Conservation (phyloP, 2,888 invertebrate genomes). For the Chrysopilus asiliformis region DNA sequence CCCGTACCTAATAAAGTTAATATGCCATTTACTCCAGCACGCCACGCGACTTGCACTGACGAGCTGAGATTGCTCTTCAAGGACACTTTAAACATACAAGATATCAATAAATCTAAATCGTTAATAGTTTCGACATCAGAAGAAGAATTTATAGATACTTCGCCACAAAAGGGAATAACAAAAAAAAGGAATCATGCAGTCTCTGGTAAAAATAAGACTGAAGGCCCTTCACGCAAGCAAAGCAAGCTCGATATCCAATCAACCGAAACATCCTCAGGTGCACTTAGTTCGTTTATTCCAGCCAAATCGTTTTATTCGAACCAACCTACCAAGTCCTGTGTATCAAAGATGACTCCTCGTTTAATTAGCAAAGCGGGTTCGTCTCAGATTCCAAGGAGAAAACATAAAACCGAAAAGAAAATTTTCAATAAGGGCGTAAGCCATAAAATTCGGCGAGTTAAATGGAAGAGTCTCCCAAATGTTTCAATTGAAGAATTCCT, state of each 20-base stretch:
- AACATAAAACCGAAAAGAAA: not conserved
- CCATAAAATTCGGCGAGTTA: slow-evolving; percentile 23
- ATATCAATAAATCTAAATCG: too few relatives aligned
- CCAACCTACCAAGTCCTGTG: slow-evolving; percentile 6
- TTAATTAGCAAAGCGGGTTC: too few relatives aligned
- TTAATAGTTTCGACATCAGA: slow-evolving; percentile 7
- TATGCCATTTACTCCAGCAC: too few relatives aligned
- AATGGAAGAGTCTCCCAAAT: slow-evolving; percentile 5
- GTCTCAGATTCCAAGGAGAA: too few relatives aligned
- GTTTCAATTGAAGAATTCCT: slow-evolving; percentile 23
- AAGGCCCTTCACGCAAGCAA: not conserved
- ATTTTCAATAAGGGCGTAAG: slow-evolving; percentile 27
- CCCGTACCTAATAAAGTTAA: too few relatives aligned
- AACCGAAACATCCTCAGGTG: too few relatives aligned
- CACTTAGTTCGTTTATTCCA: too few relatives aligned
- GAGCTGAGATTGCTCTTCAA: slow-evolving; percentile 26
- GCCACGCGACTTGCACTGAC: slow-evolving; percentile 11
- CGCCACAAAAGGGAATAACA: too few relatives aligned
- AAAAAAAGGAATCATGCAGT: slow-evolving; percentile 2
- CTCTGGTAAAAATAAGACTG: not conserved
- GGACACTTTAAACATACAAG: slow-evolving; percentile 26
- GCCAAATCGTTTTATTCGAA: slow-evolving; percentile 23
- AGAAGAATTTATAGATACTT: not conserved
- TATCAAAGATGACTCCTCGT: slow-evolving; percentile 1
- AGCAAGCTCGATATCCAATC: slow-evolving; percentile 11